phyloP scores from a whole-genome alignment of 2,113 vertebrate species.

The Prionailurus bengalensis region DNA sequence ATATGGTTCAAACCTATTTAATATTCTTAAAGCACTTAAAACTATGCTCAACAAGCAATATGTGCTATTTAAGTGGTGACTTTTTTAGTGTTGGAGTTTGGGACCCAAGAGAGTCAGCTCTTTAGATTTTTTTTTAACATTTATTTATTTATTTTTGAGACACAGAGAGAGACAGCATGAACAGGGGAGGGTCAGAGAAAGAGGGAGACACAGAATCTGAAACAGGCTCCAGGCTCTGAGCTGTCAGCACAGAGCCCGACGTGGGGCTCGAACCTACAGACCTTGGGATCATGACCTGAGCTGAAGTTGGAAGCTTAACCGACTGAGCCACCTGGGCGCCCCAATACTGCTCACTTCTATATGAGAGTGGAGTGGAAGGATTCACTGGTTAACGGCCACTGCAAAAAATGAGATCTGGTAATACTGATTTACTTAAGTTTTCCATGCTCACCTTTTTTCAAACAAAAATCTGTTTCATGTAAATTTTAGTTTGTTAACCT shows the following conservation, averaged over 20 bases:
- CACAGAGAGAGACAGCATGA: too few relatives aligned
- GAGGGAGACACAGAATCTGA: too few relatives aligned
- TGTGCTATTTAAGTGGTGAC: not conserved
- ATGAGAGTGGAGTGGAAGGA: not conserved
- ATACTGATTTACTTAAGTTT: not conserved
- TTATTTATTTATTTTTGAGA: too few relatives aligned
- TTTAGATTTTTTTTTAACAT: not conserved
- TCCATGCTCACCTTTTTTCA: not conserved
- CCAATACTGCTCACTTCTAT: not conserved
- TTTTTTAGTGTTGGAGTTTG: not conserved
- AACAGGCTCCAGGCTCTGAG: too few relatives aligned
- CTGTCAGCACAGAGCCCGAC: too few relatives aligned
- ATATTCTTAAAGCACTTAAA: not conserved
- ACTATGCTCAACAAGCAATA: not conserved
- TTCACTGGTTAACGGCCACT: not conserved
- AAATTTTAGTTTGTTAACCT: too few relatives aligned
- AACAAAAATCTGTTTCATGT: too few relatives aligned
- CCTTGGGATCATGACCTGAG: too few relatives aligned
- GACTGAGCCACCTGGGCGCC: too few relatives aligned
- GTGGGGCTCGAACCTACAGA: too few relatives aligned
- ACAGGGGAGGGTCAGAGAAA: too few relatives aligned
- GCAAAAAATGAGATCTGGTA: not conserved
- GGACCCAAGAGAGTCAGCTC: not conserved
- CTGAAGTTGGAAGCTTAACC: too few relatives aligned
- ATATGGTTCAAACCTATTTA: not conserved